Evolutionary conservation across 64 coral and sea anemone genomes (phyloP).

Genomic region (Porites lutea): DNA sequence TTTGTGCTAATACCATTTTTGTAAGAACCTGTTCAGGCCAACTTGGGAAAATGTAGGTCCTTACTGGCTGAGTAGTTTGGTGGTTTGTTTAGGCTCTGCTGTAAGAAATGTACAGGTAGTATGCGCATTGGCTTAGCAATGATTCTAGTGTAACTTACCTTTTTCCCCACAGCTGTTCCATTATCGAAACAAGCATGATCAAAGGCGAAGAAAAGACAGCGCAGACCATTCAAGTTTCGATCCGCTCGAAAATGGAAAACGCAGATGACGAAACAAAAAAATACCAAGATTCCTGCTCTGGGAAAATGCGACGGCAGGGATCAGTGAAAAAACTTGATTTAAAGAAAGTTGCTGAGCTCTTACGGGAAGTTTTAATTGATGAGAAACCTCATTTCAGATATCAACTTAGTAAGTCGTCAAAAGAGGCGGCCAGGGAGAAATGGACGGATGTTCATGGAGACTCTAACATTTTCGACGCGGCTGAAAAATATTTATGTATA

Average conservation of each 20-base stretch:
- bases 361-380: constrained; percentile 63
- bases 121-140: no score
- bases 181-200: constrained; percentile 82
- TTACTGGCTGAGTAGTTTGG: no score
- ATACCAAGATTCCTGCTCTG: constrained; percentile 81
- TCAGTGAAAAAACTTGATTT: constrained; percentile 87
- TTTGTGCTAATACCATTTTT: no score
- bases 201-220: constrained; percentile 93
- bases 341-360: constrained; percentile 53
- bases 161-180: constrained; percentile 46
- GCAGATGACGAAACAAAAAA: constrained; percentile 85
- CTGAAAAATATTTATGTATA: constrained; percentile 86
- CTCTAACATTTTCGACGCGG: constrained; percentile 70
- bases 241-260: constrained; percentile 88
- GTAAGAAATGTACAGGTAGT: no score
- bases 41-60: no score
- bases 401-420: constrained; percentile 76
- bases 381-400: constrained; percentile 88
- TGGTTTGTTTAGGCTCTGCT: no score
- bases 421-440: constrained; percentile 82
- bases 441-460: constrained; percentile 80
- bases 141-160: background rate
- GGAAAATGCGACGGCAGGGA: constrained; percentile 78
- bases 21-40: no score
- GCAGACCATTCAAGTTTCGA: constrained; percentile 86